Conservation (phyloP, 2,113 vertebrate genomes). For the Solea senegalensis region DNA sequence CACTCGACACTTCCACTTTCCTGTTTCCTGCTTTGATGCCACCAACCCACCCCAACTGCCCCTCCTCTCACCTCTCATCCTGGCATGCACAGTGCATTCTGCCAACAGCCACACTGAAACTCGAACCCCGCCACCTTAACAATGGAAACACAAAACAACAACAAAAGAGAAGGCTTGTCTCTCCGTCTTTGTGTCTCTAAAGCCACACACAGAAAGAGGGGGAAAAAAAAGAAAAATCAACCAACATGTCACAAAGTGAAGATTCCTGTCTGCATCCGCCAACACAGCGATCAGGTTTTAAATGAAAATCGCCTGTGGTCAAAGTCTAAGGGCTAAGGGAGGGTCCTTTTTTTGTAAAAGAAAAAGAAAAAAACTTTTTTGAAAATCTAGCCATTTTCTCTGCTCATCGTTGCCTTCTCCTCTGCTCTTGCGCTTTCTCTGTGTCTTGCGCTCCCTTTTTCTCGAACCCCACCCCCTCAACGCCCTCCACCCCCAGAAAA, state of each 20-base stretch:
- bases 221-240: background rate
- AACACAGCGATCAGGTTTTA: slow-evolving; percentile 59
- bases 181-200: slow-evolving; percentile 46
- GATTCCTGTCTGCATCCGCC: slow-evolving; percentile 55
- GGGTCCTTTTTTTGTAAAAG: slow-evolving; percentile 66
- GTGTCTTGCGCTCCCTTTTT: slow-evolving; percentile 12
- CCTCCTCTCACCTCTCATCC: slow-evolving; percentile 22
- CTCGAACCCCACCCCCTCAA: background rate
- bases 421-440: slow-evolving; percentile 67
- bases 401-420: slow-evolving; percentile 79
- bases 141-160: slow-evolving; percentile 30
- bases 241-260: slow-evolving; percentile 45
- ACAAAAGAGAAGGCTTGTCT: slow-evolving; percentile 24
- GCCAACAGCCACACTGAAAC: slow-evolving; percentile 61
- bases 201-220: slow-evolving; percentile 35
- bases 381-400: slow-evolving; percentile 75
- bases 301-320: slow-evolving; percentile 53
- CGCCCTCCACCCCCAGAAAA: background rate
- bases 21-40: slow-evolving; percentile 10
- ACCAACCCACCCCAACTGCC: background rate
- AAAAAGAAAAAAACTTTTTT: slow-evolving; percentile 51
- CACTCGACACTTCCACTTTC: slow-evolving; percentile 48
- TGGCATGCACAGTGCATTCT: slow-evolving; percentile 66
- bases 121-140: slow-evolving; percentile 41
- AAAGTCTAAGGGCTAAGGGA: slow-evolving; percentile 79